These are phyloP conservation scores for Terrapene triunguis DNA, from an alignment of 2,113 vertebrate genomes.

Conservation along the genomic window DNA sequence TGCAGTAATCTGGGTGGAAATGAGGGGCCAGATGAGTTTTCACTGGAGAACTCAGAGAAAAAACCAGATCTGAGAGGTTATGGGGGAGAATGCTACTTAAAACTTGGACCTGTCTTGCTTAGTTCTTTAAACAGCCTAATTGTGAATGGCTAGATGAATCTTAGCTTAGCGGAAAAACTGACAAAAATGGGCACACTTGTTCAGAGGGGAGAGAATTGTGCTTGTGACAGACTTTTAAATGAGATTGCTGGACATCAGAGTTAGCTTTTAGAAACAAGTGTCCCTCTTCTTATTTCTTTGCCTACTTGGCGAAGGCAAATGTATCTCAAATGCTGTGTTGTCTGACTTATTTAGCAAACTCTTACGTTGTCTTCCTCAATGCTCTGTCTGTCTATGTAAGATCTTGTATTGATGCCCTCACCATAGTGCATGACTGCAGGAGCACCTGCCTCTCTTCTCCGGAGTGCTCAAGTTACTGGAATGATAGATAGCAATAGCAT, in stretches of 20 bases:
- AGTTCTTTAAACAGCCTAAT: neutral
- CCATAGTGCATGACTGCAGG: neutral
- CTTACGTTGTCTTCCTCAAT: neutral
- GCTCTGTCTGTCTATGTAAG: neutral
- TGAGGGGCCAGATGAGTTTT: neutral
- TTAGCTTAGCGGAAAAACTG: neutral
- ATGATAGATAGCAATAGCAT: neutral
- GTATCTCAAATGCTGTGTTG: neutral
- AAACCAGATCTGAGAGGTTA: neutral
- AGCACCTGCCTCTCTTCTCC: neutral
- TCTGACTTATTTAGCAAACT: neutral
- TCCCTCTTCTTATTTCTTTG: neutral
- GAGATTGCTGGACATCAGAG: neutral
- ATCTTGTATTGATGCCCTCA: neutral
- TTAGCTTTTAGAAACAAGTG: neutral
- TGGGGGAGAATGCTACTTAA: neutral
- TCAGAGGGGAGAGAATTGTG: neutral
- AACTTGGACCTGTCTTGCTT: neutral
- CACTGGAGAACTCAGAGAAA: neutral
- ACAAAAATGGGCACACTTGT: neutral
- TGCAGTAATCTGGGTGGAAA: neutral
- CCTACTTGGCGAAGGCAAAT: neutral
- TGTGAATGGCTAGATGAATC: neutral
- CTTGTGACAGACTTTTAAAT: neutral
- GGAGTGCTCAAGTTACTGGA: neutral